Evolutionary conservation across 2,888 invertebrate species (phyloP), one percentile per base, ranked within the genome.

Genomic region (Clanis bilineata): DNA sequence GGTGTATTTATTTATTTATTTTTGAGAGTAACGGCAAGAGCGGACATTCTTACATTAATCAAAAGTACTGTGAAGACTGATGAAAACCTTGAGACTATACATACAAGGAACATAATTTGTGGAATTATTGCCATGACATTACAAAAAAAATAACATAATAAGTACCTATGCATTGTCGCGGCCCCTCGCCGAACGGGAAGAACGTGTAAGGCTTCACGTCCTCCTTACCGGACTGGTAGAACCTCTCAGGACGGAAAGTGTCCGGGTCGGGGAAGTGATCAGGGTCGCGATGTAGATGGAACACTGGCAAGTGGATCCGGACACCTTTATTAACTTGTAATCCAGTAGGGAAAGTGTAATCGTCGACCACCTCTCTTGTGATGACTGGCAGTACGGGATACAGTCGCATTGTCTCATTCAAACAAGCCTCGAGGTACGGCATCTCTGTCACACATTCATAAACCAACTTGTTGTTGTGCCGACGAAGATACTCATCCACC

Each of bases 131-230:
- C n/a, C n/a, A n/a, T n/a, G n/a, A n/a, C n/a, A n/a, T n/a, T n/a
- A n/a, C n/a, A n/a, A n/a, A n/a, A n/a, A n/a, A n/a, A n/a, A n/a
- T n/a, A n/a, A n/a, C n/a, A n/a, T n/a, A n/a, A n/a, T n/a, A n/a
- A n/a, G 15, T 15, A 71, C 86, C 86, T 22, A 86, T 76, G 43
- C 86, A 86, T 36, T 73, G 63, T 47, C 84, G 74, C 0, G 81
- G 79, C 0, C 84, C 86, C 51, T 81, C 79, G 18, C 86, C 84
- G 55, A 82, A 86, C 0, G 86, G 80, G 18, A 83, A 68, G 56
- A 70, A 85, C 0, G 80, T 78, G 62, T 71, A 81, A 0, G 77
- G 79, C 7, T 67, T 75, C 5, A 83, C 64, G 10, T 74, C 63
- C 1, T 69, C 64, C 57, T 72, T 77, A 5, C 72, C 70, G 23